Evolutionary conservation across 2,888 invertebrate species (phyloP).

Genomic region (Sarcophaga subvicina): DNA sequence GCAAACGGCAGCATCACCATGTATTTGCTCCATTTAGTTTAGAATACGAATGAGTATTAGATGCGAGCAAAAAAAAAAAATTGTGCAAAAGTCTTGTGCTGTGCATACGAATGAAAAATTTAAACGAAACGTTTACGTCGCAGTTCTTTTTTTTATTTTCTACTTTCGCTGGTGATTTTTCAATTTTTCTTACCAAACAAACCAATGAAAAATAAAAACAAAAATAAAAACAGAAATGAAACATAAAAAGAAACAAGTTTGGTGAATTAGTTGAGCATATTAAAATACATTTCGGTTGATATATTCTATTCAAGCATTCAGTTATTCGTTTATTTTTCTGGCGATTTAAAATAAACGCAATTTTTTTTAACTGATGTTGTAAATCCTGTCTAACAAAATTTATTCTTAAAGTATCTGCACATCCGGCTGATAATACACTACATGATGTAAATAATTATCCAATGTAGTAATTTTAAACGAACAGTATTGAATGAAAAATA

Average conservation of each 20-base stretch:
- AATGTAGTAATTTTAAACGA: too few species aligned
- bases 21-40: slow-evolving; percentile 24
- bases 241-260: background rate
- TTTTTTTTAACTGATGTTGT: too few species aligned
- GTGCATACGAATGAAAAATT: slow-evolving; percentile 46
- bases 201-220: background rate
- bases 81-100: slow-evolving; percentile 27
- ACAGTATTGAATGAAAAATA: too few species aligned
- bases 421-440: too few species aligned
- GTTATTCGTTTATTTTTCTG: too few species aligned
- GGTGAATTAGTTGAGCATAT: slow-evolving; percentile 47
- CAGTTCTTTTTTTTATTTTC: slow-evolving; percentile 60
- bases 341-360: too few species aligned
- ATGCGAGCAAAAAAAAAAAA: background rate
- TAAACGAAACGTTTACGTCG: slow-evolving; percentile 53
- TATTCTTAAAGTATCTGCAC: too few species aligned
- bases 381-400: too few species aligned
- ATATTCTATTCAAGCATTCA: too few species aligned
- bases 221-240: too few species aligned
- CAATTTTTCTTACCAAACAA: slow-evolving; percentile 15
- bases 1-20: background rate
- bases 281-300: background rate
- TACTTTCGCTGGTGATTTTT: slow-evolving; percentile 18
- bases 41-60: slow-evolving; percentile 17
- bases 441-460: too few species aligned